Evolutionary conservation across 2,113 vertebrate species (phyloP).

Genomic region (Mormyrus iriodes): DNA sequence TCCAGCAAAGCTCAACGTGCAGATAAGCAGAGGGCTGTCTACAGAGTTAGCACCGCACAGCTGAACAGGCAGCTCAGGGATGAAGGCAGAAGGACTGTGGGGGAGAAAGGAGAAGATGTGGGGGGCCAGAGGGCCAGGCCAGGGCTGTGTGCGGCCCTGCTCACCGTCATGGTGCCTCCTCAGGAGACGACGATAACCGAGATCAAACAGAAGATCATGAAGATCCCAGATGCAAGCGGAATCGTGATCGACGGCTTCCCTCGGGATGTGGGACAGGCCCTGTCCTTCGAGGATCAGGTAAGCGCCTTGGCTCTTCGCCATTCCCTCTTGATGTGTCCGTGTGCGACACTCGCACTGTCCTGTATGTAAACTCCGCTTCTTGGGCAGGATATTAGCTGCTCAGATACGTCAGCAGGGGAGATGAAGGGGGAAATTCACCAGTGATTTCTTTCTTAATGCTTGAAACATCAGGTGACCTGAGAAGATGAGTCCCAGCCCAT

Average conservation of each 20-base stretch:
- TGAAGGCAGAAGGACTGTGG: not conserved
- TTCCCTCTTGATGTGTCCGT: not conserved
- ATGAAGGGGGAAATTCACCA: not conserved
- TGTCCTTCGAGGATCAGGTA: conserved; percentile 98
- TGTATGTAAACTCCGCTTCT: not conserved
- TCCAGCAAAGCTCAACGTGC: not conserved
- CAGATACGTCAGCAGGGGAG: not conserved
- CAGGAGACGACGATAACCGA: conserved; percentile 99
- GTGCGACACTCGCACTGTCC: not conserved
- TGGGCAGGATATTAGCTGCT: not conserved
- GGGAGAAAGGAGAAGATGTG: not conserved
- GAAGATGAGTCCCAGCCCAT: not conserved
- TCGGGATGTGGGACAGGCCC: conserved; percentile 87
- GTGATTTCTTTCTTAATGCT: not conserved
- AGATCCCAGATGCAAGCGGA: conserved; percentile 87
- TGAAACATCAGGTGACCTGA: not conserved
- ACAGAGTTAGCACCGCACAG: not conserved
- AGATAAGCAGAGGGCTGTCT: not conserved
- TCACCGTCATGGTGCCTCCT: not conserved
- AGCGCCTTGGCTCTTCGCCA: conserved; percentile 36
- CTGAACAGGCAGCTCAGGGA: not conserved
- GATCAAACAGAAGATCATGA: conserved; percentile 97
- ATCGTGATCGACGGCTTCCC: conserved; percentile 97
- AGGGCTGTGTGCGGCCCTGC: not conserved
- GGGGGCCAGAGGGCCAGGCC: too few species aligned